A percentile compares a stretch with the other conserved stretches of the same genome.
These are phyloP conservation scores for Ophion slaviceki DNA, from an alignment of 2,888 invertebrate species.

Conservation along the genomic window DNA sequence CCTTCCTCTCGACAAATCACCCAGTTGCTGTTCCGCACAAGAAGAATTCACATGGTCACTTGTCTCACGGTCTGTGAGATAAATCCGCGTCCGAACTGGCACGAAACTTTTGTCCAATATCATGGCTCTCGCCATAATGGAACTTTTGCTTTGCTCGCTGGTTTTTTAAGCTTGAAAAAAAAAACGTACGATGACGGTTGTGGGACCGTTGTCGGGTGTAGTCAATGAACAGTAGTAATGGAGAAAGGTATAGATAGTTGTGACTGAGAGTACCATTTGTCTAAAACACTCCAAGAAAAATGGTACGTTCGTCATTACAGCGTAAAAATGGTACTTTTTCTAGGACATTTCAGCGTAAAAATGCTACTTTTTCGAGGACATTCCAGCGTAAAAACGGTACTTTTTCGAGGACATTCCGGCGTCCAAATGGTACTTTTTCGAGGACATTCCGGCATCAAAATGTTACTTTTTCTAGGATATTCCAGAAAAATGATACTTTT, in stretches of 20 bases:
- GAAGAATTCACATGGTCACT: not conserved
- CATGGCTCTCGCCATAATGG: not conserved
- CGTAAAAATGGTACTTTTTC: not conserved
- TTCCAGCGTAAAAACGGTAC: not conserved
- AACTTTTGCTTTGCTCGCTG: not conserved
- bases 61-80: constrained; percentile 21
- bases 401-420: not conserved
- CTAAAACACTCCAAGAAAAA: not conserved
- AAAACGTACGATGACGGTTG: not conserved
- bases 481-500: not conserved
- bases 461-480: not conserved
- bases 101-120: constrained; percentile 10
- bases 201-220: not conserved
- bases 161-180: not conserved
- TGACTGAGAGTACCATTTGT: not conserved
- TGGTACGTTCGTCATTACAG: too few species aligned
- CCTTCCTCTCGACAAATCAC: not conserved
- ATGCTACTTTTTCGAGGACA: not conserved
- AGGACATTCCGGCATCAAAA: not conserved
- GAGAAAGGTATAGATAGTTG: not conserved
- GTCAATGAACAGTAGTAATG: not conserved
- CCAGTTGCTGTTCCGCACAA: not conserved
- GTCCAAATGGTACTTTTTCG: not conserved
- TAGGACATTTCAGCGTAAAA: not conserved
- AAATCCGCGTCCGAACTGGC: constrained; percentile 25